These are phyloP conservation scores for Stomatorhinus ivindoensis DNA, from an alignment of 2,113 vertebrate species.

Conservation along the genomic window DNA sequence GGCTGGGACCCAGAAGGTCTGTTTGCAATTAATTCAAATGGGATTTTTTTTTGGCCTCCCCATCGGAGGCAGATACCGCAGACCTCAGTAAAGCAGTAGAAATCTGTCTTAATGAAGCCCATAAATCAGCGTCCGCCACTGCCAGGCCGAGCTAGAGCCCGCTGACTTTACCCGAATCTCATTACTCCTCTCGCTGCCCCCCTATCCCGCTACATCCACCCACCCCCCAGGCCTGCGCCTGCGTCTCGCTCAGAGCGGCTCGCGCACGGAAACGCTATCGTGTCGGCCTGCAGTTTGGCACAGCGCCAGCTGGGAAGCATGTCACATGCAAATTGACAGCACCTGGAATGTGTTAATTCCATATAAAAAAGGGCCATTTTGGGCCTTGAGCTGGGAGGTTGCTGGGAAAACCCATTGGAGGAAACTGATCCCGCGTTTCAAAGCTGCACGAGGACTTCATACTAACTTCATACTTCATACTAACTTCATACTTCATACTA, in stretches of 20 bases:
- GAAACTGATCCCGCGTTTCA: neutral
- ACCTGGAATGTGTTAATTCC: constrained; percentile 51
- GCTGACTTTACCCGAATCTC: constrained; percentile 45
- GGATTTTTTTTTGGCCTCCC: constrained; percentile 37
- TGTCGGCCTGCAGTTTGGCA: constrained; percentile 39
- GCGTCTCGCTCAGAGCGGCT: neutral
- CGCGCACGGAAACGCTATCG: neutral
- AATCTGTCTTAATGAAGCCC: constrained; percentile 61
- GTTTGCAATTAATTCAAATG: constrained; percentile 51
- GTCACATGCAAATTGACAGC: constrained; percentile 57
- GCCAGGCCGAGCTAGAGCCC: constrained; percentile 49
- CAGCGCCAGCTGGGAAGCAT: constrained; percentile 50
- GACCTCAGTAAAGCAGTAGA: constrained; percentile 57
- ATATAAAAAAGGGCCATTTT: constrained; percentile 44
- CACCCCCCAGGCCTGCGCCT: constrained; percentile 20
- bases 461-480: too few relatives aligned
- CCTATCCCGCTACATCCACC: constrained; percentile 42
- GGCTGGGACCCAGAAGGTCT: constrained; percentile 33
- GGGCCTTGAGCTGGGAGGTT: constrained; percentile 29
- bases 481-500: too few relatives aligned
- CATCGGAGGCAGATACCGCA: constrained; percentile 48
- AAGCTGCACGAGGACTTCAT: neutral
- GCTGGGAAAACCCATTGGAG: constrained; percentile 31
- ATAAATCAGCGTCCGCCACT: constrained; percentile 62
- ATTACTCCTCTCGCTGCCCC: constrained; percentile 51